Evolutionary conservation across 2,888 invertebrate species (phyloP), one percentile per base, ranked within the genome.

Genomic region (Adineta ricciae): DNA sequence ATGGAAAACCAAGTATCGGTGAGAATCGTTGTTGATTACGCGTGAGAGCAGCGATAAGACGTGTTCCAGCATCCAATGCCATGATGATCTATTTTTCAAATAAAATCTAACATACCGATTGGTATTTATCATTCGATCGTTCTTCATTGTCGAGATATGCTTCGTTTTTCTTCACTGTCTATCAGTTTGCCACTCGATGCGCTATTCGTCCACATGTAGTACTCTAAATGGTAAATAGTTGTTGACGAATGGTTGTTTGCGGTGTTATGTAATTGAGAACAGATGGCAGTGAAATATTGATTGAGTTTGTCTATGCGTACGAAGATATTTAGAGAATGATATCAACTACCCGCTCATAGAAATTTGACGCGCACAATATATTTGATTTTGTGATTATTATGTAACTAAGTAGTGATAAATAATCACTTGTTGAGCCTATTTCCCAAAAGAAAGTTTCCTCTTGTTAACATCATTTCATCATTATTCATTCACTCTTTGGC

Each of bases 271-370:
- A 27, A 27, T 0, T n/a, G n/a, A 32, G 27, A 27, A 64, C 64
- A 64, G 64, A 64, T 64, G 64, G 64, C 64, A 64, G 64, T 32
- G 64, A 64, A 64, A 64, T 64, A 64, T 52, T 52, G 52, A n/a
- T 52, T 50, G 14, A 16, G 19, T 50, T 50, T 21, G 21, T 16
- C 24, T 46, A 46, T 46, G 46, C 5, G 46, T 46, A 9, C 14
- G 19, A 50, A 50, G 50, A 50, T 50, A 16, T 50, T 16, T 19
- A 16, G 14, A 19, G 3, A 9, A 19, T 50, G 11, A 19, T 50
- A 19, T 50, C 50, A 3, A 50, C 8, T 64, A 27, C 64, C 64
- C 64, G 64, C 64, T 16, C 64, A 32, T 64, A 64, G 2, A 0
- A 64, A 64, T 27, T 14, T 32, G 64, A 64, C 64, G 64, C 64